phyloP scores from a whole-genome alignment of 2,888 invertebrate species.

The Leistus spinibarbis region DNA sequence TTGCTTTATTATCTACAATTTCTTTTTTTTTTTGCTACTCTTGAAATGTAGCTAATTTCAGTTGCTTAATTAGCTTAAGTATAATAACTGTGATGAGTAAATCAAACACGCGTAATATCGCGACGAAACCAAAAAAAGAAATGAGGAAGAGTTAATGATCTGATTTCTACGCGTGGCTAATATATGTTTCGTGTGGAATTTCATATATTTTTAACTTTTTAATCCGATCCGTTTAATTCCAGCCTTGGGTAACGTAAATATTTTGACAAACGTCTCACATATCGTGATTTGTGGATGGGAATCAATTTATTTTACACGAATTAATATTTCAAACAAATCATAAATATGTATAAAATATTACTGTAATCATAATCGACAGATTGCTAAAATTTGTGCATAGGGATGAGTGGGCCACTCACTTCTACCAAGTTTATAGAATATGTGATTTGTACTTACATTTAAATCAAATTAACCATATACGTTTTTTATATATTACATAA shows the following conservation, averaged over 20 bases:
- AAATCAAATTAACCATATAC: not conserved
- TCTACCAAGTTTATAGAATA: too few species aligned
- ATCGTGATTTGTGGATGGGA: constrained; percentile 11
- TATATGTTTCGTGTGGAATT: not conserved
- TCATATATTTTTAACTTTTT: not conserved
- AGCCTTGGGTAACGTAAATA: constrained; percentile 3
- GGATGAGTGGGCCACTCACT: not conserved
- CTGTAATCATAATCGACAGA: not conserved
- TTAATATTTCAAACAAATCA: constrained; percentile 30
- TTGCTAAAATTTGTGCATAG: not conserved
- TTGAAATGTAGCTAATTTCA: too few species aligned
- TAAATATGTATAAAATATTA: constrained; percentile 1
- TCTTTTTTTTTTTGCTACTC: too few species aligned
- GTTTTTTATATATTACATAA: too few species aligned
- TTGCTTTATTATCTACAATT: too few species aligned
- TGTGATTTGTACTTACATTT: not conserved
- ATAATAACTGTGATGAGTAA: too few species aligned
- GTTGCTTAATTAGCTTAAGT: too few species aligned
- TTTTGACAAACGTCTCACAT: constrained; percentile 5
- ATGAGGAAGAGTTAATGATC: not conserved
- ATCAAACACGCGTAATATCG: too few species aligned
- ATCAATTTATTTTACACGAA: constrained; percentile 16
- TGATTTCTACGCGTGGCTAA: not conserved
- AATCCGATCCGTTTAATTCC: not conserved
- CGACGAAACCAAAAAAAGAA: not conserved